Conservation (phyloP, 2,113 vertebrate genomes). For the Istiophorus platypterus region DNA sequence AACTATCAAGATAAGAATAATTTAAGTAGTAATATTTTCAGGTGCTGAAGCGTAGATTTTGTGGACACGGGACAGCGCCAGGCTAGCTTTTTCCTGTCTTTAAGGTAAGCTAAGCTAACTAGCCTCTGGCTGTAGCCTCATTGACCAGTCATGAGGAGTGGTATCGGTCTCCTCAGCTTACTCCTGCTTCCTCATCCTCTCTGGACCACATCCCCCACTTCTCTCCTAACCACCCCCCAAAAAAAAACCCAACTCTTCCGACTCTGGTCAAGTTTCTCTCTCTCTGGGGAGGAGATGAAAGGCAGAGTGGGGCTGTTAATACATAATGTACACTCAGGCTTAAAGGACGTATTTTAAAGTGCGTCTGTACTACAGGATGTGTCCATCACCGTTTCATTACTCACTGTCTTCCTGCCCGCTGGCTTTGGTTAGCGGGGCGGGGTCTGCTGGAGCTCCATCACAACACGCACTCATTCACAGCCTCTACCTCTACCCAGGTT, state of each 20-base stretch:
- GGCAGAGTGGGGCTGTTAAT: slow-evolving; percentile 60
- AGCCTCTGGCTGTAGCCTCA: no score
- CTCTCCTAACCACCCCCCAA: slow-evolving; percentile 21
- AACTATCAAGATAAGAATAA: no score
- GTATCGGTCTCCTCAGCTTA: no score
- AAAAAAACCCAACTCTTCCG: slow-evolving; percentile 23
- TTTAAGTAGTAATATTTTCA: no score
- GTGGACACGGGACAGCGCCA: no score
- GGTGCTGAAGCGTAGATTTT: no score
- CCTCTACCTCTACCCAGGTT: slow-evolving; percentile 8
- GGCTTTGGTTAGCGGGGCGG: not conserved
- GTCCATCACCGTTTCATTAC: slow-evolving; percentile 49
- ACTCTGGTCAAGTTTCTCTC: slow-evolving; percentile 43
- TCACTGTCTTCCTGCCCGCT: not conserved
- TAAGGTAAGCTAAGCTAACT: no score
- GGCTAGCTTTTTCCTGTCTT: no score
- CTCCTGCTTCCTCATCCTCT: slow-evolving; percentile 13
- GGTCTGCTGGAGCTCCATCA: slow-evolving; percentile 9
- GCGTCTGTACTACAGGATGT: slow-evolving; percentile 36
- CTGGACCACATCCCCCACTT: slow-evolving; percentile 40
- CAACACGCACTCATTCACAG: slow-evolving; percentile 25
- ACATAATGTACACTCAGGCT: slow-evolving; percentile 67
- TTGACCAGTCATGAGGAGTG: no score
- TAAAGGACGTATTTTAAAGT: slow-evolving; percentile 57
- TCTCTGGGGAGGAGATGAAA: slow-evolving; percentile 40